phyloP scores from a whole-genome alignment of 2,797 vertebrate genomes.

The Acrossocheilus wenchowensis region DNA sequence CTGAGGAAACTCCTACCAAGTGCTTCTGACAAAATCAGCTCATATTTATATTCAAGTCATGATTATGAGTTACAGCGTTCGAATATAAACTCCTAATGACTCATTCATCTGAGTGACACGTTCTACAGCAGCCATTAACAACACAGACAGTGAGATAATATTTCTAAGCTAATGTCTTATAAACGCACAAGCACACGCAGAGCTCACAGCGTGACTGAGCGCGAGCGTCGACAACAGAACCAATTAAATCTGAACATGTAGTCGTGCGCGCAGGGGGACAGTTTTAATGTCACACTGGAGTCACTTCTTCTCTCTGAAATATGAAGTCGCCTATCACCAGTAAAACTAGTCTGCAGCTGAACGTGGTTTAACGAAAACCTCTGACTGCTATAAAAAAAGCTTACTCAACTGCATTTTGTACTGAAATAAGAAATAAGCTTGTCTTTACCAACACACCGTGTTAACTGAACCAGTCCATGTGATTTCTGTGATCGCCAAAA shows the following conservation, averaged over 20 bases:
- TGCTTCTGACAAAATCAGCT: constrained; percentile 17
- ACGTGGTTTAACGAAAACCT: background rate
- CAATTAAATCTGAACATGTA: constrained; percentile 51
- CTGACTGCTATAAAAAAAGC: background rate
- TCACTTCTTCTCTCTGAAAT: constrained; percentile 45
- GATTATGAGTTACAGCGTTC: constrained; percentile 38
- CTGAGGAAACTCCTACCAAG: background rate
- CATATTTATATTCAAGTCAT: constrained; percentile 35
- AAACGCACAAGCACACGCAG: constrained; percentile 16
- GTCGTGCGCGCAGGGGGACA: constrained; percentile 14
- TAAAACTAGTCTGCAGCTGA: constrained; percentile 5
- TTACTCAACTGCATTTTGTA: background rate
- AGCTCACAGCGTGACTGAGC: constrained; percentile 29
- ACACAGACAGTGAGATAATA: constrained; percentile 54
- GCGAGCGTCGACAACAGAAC: constrained; percentile 34
- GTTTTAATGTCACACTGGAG: constrained; percentile 44
- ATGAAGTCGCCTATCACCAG: constrained; percentile 36
- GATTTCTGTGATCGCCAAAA: background rate
- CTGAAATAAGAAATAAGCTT: background rate
- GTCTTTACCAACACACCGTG: background rate
- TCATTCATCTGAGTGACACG: constrained; percentile 53
- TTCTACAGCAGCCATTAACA: constrained; percentile 46
- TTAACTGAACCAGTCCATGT: background rate
- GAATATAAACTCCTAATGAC: constrained; percentile 49
- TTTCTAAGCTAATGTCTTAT: constrained; percentile 36